Evolutionary conservation across 1,140 invertebrate genomes (phyloP), one percentile per base, ranked within the genome.

Genomic region (Aphelenchoides besseyi): DNA sequence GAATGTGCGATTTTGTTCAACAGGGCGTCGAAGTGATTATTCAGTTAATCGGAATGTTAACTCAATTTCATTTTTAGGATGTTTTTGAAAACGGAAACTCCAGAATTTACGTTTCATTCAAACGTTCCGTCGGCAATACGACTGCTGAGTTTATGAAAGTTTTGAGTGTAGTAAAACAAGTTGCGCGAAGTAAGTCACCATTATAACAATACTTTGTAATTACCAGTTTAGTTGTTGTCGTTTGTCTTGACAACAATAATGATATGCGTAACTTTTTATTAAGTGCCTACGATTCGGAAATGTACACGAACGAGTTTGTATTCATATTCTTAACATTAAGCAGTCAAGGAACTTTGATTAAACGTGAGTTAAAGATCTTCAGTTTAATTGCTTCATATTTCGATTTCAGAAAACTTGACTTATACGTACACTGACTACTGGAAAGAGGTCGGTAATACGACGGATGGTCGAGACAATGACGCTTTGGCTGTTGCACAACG

Each of bases 301-400:
- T 77, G 48, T 29, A 55, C 3, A 79, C 36, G 12, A 69, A 77
- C 33, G 75, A 77, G 52, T 77, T 61, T 59, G 75, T 77, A 9
- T 77, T 63, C 28, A 68, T 77, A 12, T 28, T 77, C 28, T 33
- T 68, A 12, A 26, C 66, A 52, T n/a, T 77, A n/a, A 54, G 63
- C 23, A 75, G 48, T 48, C 76, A 79, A 48, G 75, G 75, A 54
- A 79, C 71, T 53, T 18, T 79, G n/a, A 61, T 67, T 16, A 41
- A 72, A 53, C 67, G 75, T 74, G 16, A 41, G 54, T 64, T 59
- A 33, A 59, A 59, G 55, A 59, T 5, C 12, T 16, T 59, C 5
- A 8, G 26, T 28, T 62, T 61, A 1, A 69, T 68, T 68, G 12
- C 18, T 41, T 66, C 0, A 0, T 5, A 41, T 1, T 37, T 66